Conservation (phyloP, 2,113 vertebrate genomes). For the Eretmodus cyanostictus region DNA sequence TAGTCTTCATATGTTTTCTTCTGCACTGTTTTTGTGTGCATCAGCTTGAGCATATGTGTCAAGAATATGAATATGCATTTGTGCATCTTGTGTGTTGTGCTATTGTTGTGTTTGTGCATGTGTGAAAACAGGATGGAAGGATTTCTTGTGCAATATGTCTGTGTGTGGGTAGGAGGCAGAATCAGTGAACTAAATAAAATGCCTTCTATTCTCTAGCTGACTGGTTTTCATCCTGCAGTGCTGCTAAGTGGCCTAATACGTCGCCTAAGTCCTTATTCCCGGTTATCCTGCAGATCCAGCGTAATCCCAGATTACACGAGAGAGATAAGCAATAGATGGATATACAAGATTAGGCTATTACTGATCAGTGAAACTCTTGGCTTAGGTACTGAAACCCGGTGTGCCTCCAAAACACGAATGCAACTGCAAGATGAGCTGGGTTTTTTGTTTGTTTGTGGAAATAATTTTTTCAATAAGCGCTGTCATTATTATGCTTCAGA, state of each 20-base stretch:
- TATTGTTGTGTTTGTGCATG: neutral
- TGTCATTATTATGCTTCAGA: neutral
- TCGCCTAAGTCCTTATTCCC: slow-evolving; percentile 9
- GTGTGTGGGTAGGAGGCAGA: neutral
- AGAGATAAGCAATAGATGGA: slow-evolving; percentile 36
- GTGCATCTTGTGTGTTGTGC: neutral
- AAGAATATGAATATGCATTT: neutral
- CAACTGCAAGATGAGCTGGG: neutral
- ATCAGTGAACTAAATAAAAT: slow-evolving; percentile 33
- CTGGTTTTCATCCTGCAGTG: neutral
- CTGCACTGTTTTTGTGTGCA: neutral
- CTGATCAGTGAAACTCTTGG: neutral
- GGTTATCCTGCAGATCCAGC: slow-evolving; percentile 25
- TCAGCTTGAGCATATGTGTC: neutral
- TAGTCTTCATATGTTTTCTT: neutral
- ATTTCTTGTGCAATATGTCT: neutral
- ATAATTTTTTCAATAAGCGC: neutral
- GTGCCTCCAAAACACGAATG: neutral
- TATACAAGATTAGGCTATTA: slow-evolving; percentile 29
- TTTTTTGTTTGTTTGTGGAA: neutral
- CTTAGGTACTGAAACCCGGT: slow-evolving; percentile 3
- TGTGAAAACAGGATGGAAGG: neutral
- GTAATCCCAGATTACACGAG: slow-evolving; percentile 52
- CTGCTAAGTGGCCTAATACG: slow-evolving; percentile 42
- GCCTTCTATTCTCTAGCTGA: slow-evolving; percentile 1